Evolutionary conservation across 2,888 invertebrate genomes (phyloP), one percentile per base, ranked within the genome.

Genomic region (Cepaea hortensis): DNA sequence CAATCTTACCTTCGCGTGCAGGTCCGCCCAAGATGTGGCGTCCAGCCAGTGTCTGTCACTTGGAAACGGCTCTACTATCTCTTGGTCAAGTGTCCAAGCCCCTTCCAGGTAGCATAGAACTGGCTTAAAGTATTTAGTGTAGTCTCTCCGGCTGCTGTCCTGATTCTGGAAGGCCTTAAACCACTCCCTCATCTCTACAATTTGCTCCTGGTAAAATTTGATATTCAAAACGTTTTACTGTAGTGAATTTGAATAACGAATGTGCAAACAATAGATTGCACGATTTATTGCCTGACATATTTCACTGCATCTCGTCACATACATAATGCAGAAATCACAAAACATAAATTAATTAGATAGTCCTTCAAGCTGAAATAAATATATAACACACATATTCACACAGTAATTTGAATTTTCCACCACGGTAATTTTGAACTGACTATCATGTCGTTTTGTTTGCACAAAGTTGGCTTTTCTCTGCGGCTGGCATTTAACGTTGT

Each of bases 141-240:
- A 93, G 84, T 93, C 91, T 55, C 87, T 50, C 15, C 50, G 55
- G 88, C 88, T 81, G 18, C 83, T 80, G 85, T 93, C 88, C 76
- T 92, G 92, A 15, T 90, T 86, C 72, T 89, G 89, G 90, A 91
- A 93, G 1, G 93, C 93, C 84, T 91, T 91, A 88, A 93, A 93
- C 88, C 91, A 93, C 76, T 91, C 88, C 15, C 90, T 88, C 93
- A 93, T 91, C 86, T 93, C 93, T 20, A 65, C 87, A 70, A 88
- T 85, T 87, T 88, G 82, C 90, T 90, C 35, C 15, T 35, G 3
- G 35, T 35, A 35, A 35, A 35, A 35, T 35, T 0, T 35, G 35
- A 35, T 13, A n/a, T 11, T 15, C 1, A 20, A 20, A n/a, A 15
- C 3, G 73, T 20, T 35, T 35, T 35, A 0, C 35, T 1, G 35